A percentile compares a stretch with the other conserved stretches of the same genome.
Evolutionary conservation across 2,797 vertebrate species (phyloP).

Genomic region (Lacerta viridis): DNA sequence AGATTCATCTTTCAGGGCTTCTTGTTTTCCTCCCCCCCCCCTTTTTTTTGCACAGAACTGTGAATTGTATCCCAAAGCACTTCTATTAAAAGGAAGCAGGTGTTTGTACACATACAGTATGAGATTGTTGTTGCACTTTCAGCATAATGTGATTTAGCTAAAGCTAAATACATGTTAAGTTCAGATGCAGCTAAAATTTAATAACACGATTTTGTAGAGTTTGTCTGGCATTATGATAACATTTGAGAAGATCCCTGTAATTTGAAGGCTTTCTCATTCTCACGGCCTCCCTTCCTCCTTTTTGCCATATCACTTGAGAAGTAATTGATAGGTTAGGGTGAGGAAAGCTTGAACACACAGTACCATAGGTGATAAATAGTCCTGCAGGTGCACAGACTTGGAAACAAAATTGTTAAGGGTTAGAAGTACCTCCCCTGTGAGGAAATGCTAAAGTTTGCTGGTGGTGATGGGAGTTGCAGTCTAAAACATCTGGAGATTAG

Average conservation of each 20-base stretch:
- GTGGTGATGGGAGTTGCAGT: not conserved
- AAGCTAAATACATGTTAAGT: slow-evolving; percentile 6
- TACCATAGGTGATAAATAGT: not conserved
- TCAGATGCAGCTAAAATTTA: not conserved
- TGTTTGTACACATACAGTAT: slow-evolving; percentile 22
- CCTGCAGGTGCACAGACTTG: not conserved
- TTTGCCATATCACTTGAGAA: slow-evolving; percentile 19
- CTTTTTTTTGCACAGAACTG: not conserved
- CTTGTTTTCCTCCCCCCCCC: not conserved
- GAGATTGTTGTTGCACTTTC: slow-evolving; percentile 16
- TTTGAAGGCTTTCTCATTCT: slow-evolving; percentile 10
- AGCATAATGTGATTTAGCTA: not conserved
- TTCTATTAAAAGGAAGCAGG: slow-evolving; percentile 27
- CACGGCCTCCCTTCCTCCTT: not conserved
- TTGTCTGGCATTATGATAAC: not conserved
- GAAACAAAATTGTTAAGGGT: not conserved
- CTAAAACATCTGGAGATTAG: too few relatives aligned
- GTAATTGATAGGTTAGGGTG: slow-evolving; percentile 2
- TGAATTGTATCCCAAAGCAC: not conserved
- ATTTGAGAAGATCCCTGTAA: slow-evolving; percentile 20
- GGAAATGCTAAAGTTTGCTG: not conserved
- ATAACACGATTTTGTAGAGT: slow-evolving; percentile 8
- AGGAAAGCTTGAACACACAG: slow-evolving; percentile 1
- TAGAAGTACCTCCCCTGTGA: not conserved
- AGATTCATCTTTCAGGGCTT: not conserved